Evolutionary conservation across 2,888 invertebrate genomes (phyloP), one percentile per base, ranked within the genome.

Genomic region (Drosophila lacicola): DNA sequence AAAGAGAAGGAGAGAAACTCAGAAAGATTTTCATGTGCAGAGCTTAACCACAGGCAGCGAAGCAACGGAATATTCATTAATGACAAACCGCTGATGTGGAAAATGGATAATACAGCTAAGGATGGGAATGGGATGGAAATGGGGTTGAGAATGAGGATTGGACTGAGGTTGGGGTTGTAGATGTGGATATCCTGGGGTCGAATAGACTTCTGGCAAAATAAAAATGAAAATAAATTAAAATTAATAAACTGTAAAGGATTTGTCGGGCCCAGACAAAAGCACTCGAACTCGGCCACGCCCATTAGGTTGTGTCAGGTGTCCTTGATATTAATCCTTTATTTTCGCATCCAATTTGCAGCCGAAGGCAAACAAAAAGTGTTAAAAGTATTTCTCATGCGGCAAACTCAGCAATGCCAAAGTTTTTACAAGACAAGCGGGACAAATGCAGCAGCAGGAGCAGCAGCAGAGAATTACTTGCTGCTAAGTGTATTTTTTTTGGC

Each of bases 51-150:
- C 74, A 70, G 63, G 17, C 76, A 55, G 37, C 25, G 55, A 50
- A 49, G 65, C 69, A 65, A 10, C 13, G 29, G 61, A 63, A 82
- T 76, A 68, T 82, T 88, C 68, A 80, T 77, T 86, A 82, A 70
- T 72, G 74, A 70, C 69, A 71, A 80, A 37, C 60, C 70, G 81
- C 70, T 78, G 81, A 88, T 70, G 81, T 66, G 87, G 69, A 88
- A 88, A 71, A 61, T 62, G 74, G 67, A 86, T 69, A 86, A 78
- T 62, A 51, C 57, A 46, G 70, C 67, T 68, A 47, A 63, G 33
- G 39, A 62, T 63, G 49, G 41, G 33, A 36, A 13, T 1, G 36
- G 9, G 2, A 2, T 29, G 41, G 29, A 41, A 36, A 36, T 10
- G 36, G 13, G 46, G 46, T 34, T 14, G 25, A 45, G 34, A 36